phyloP scores from a whole-genome alignment of 2,888 invertebrate species.

The Palloptera scutellata region DNA sequence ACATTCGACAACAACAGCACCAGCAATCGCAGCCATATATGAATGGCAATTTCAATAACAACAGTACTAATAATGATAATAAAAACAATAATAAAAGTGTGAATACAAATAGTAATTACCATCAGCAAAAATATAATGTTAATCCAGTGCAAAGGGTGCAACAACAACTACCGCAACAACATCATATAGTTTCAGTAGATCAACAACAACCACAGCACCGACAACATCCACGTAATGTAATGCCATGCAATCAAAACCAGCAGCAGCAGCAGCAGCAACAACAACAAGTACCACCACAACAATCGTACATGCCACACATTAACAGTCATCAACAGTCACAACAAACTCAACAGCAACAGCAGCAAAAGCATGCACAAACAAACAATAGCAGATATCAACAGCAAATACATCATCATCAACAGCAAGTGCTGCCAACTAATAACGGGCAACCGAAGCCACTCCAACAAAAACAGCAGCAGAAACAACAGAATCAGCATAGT shows the following conservation, averaged over 20 bases:
- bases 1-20: slow-evolving; percentile 36
- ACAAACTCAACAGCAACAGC: slow-evolving; percentile 9
- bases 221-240: background rate
- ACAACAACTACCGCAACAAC: slow-evolving; percentile 2
- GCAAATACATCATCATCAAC: slow-evolving; percentile 14
- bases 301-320: background rate
- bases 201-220: slow-evolving; percentile 22
- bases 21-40: background rate
- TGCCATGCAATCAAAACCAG: slow-evolving; percentile 14
- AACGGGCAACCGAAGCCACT: slow-evolving; percentile 5
- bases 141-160: background rate
- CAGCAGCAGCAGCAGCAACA: slow-evolving; percentile 11
- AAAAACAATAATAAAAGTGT: slow-evolving; percentile 23
- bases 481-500: slow-evolving; percentile 2
- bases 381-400: background rate
- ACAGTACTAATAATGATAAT: slow-evolving; percentile 23
- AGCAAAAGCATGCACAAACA: background rate
- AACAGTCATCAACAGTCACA: slow-evolving; percentile 12
- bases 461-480: slow-evolving; percentile 5
- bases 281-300: background rate
- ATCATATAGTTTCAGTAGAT: background rate
- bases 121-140: slow-evolving; percentile 17
- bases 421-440: background rate
- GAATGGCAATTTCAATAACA: slow-evolving; percentile 25
- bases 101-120: slow-evolving; percentile 2